Evolutionary conservation across 2,113 vertebrate genomes (phyloP).

Genomic region (Dromiciops gliroides): DNA sequence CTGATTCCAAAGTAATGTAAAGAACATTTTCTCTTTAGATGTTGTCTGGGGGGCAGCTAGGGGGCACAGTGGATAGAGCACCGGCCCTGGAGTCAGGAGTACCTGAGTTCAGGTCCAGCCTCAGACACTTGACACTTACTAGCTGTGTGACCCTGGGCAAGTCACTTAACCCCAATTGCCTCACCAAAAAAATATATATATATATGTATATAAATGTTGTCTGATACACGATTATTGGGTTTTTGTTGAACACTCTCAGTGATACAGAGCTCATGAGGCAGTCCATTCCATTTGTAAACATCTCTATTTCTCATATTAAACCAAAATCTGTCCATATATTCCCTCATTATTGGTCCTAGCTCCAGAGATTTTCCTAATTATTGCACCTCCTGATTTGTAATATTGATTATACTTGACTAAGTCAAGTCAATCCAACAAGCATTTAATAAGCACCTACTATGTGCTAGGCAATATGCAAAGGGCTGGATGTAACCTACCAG

Average conservation of each 20-base stretch:
- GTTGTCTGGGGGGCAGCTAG: too few relatives aligned
- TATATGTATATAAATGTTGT: too few relatives aligned
- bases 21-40: constrained; percentile 31
- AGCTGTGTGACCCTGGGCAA: too few relatives aligned
- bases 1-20: background rate
- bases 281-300: background rate
- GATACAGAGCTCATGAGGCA: background rate
- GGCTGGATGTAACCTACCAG: background rate
- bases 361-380: constrained; percentile 27
- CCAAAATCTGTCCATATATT: background rate
- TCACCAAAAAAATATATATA: too few relatives aligned
- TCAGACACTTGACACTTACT: too few relatives aligned
- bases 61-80: too few relatives aligned
- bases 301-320: background rate
- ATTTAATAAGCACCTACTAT: background rate
- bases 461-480: background rate
- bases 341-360: background rate
- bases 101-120: too few relatives aligned
- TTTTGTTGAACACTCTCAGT: background rate
- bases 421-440: background rate
- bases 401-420: constrained; percentile 1
- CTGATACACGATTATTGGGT: background rate
- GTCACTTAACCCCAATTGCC: too few relatives aligned
- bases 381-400: constrained; percentile 38
- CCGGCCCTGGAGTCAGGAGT: too few relatives aligned